Conservation (phyloP, 2,888 invertebrate genomes). For the Eudasyphora cyanicolor region DNA sequence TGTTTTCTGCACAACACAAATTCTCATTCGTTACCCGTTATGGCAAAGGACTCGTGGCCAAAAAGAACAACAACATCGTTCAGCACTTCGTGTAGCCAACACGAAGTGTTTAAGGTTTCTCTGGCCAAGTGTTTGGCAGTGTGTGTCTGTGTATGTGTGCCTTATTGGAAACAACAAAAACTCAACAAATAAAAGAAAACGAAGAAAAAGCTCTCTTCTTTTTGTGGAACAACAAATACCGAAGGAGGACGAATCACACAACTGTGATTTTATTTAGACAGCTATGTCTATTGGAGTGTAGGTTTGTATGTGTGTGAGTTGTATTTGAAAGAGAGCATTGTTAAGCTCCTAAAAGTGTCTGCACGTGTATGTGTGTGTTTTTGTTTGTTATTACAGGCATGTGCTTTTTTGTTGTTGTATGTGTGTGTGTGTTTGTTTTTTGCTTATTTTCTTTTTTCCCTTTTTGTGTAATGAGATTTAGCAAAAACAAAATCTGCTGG, state of each 20-base stretch:
- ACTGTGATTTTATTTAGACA: constrained; percentile 75
- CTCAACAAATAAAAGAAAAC: constrained; percentile 20
- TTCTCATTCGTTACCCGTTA: constrained; percentile 49
- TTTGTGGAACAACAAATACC: constrained; percentile 46
- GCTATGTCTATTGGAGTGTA: constrained; percentile 44
- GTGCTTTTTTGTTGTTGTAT: constrained; percentile 38
- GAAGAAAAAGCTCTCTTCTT: constrained; percentile 50
- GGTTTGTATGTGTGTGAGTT: constrained; percentile 19
- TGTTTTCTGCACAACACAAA: constrained; percentile 66
- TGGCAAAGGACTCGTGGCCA: constrained; percentile 33
- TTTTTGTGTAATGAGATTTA: neutral
- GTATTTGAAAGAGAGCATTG: neutral
- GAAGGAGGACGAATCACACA: constrained; percentile 76
- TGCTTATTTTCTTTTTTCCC: neutral
- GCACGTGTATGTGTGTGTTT: constrained; percentile 66
- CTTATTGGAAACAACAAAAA: constrained; percentile 53
- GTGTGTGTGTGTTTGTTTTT: constrained; percentile 6
- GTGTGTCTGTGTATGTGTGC: neutral
- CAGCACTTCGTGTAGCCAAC: constrained; percentile 35
- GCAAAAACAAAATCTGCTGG: constrained; percentile 27
- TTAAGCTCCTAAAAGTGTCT: constrained; percentile 42
- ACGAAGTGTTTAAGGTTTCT: constrained; percentile 50
- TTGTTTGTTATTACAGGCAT: constrained; percentile 31
- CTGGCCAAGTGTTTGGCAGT: too few species aligned
- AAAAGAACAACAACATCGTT: constrained; percentile 31